These are phyloP conservation scores for Pseudotriccus pelzelni DNA, from an alignment of 2,797 vertebrate genomes.

Conservation along the genomic window DNA sequence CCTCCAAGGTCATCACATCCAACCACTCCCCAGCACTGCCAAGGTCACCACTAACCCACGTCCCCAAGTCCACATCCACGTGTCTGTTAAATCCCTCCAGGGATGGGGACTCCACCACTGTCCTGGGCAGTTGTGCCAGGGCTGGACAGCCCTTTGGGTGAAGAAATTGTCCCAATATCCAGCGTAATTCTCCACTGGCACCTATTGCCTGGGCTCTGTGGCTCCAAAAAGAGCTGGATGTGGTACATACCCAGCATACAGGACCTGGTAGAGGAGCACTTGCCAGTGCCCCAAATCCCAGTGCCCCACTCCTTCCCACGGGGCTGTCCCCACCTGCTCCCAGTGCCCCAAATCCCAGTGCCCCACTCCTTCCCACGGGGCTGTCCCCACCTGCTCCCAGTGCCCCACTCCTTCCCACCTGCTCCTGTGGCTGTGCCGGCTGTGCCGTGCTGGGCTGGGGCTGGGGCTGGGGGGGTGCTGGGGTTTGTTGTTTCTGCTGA, in stretches of 20 bases:
- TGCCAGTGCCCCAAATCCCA: neutral
- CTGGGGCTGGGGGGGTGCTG: slow-evolving; percentile 20
- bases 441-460: neutral
- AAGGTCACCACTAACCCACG: neutral
- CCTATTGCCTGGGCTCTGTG: neutral
- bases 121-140: neutral
- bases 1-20: neutral
- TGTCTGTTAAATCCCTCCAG: neutral
- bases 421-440: slow-evolving; percentile 57
- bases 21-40: neutral
- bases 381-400: slow-evolving; percentile 54
- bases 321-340: neutral
- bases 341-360: neutral
- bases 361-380: neutral
- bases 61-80: neutral
- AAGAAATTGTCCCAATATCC: neutral
- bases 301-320: neutral
- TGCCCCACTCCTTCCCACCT: neutral
- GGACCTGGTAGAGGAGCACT: neutral
- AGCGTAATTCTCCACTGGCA: neutral
- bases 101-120: neutral
- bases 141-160: neutral
- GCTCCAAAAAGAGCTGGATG: too few relatives aligned
- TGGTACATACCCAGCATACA: neutral
- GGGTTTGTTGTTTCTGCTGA: slow-evolving; percentile 58